Conservation (phyloP, 1,140 invertebrate species). For the Metopolophium dirhodum region DNA sequence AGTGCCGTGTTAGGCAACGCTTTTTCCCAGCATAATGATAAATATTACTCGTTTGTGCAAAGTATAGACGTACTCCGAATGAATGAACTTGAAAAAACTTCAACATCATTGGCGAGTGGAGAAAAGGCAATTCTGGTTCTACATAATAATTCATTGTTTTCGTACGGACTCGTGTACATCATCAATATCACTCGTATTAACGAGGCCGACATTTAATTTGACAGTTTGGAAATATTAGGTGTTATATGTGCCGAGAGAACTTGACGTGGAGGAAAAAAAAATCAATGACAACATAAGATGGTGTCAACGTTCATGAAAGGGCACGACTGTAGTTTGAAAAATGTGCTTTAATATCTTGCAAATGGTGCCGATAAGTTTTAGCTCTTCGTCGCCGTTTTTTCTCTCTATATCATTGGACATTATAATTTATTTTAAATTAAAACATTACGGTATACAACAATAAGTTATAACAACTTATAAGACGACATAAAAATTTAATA, state of each 20-base stretch:
- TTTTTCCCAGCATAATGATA: neutral
- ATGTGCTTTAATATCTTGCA: constrained; percentile 20
- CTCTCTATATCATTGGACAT: neutral
- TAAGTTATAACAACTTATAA: neutral
- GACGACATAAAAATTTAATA: neutral
- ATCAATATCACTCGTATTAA: constrained; percentile 46
- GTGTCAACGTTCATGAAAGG: constrained; percentile 22
- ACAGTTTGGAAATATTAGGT: constrained; percentile 46
- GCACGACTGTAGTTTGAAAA: constrained; percentile 14
- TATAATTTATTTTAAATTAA: neutral
- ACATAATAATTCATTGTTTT: constrained; percentile 38
- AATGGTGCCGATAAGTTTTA: neutral
- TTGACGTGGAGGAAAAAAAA: constrained; percentile 30
- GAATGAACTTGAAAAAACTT: neutral
- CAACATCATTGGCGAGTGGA: neutral
- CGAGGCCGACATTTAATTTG: constrained; percentile 30
- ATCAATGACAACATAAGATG: constrained; percentile 45
- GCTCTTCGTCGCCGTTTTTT: neutral
- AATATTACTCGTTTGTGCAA: neutral
- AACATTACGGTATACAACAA: neutral
- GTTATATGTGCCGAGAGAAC: constrained; percentile 11
- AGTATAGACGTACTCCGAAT: neutral
- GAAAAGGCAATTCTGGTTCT: neutral
- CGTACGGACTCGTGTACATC: neutral
- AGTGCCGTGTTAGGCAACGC: neutral